phyloP scores from a whole-genome alignment of 1,140 invertebrate genomes.

The Rhyacophila brunnea region DNA sequence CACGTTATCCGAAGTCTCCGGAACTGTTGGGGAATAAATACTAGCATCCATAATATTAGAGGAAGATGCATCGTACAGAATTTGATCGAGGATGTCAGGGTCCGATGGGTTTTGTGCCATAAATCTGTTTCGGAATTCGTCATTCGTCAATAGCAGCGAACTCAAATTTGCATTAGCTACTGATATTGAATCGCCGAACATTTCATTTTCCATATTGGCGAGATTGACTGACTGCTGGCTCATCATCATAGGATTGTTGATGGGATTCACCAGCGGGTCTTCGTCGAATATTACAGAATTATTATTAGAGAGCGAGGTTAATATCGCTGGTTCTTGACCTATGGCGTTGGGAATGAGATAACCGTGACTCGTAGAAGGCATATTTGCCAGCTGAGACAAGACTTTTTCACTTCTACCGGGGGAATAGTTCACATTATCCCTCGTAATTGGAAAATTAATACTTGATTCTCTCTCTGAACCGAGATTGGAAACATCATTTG shows the following conservation, averaged over 20 bases:
- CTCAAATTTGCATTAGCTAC: slow-evolving; percentile 68
- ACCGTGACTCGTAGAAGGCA: slow-evolving; percentile 56
- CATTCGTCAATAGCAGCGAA: slow-evolving; percentile 58
- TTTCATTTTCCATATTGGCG: slow-evolving; percentile 47
- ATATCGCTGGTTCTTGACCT: slow-evolving; percentile 49
- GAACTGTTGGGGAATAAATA: slow-evolving; percentile 42
- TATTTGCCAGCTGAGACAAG: slow-evolving; percentile 43
- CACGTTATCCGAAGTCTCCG: slow-evolving; percentile 2
- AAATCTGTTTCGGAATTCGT: slow-evolving; percentile 44
- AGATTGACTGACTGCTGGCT: slow-evolving; percentile 17
- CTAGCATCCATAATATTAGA: slow-evolving; percentile 39
- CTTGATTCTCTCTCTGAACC: slow-evolving; percentile 31
- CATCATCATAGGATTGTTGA: slow-evolving; percentile 22
- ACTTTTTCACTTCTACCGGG: slow-evolving; percentile 38
- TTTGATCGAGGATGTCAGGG: too few relatives aligned
- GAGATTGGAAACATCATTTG: slow-evolving; percentile 47
- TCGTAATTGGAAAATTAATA: slow-evolving; percentile 11
- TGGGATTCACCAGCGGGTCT: slow-evolving; percentile 30
- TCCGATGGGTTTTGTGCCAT: slow-evolving; percentile 23
- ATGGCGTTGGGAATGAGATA: slow-evolving; percentile 58
- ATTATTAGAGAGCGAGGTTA: slow-evolving; percentile 49
- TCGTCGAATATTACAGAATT: slow-evolving; percentile 48
- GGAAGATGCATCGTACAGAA: not conserved
- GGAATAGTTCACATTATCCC: slow-evolving; percentile 31
- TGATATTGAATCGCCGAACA: slow-evolving; percentile 55